Evolutionary conservation across 2,888 invertebrate species (phyloP), one percentile per base, ranked within the genome.

Genomic region (Tetragnatha montana): DNA sequence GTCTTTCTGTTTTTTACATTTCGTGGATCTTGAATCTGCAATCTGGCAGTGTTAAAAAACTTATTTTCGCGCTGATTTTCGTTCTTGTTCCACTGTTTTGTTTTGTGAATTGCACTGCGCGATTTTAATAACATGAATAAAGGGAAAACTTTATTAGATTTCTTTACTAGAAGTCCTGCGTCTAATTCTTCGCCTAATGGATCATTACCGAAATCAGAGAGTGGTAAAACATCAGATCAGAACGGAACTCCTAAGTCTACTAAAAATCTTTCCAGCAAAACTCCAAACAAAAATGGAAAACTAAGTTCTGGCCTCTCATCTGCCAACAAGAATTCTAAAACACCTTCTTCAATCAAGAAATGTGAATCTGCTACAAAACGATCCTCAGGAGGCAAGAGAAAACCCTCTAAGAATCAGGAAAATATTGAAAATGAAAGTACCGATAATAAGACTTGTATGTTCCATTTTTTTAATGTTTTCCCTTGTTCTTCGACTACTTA

Each of bases 141-240:
- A 76, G 22, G 47, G 21, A 87, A 87, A 76, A 81, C 87, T 47
- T n/a, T 87, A n/a, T 60, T 87, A 6, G 81, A 87, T 70, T 87
- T 87, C 70, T 87, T 87, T 60, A 51, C 69, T 1, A 81, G 21
- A 70, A 87, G 81, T 78, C 87, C 87, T 68, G 75, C 68, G 8
- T 22, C 68, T 68, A 83, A 60, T 60, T 84, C 84, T n/a, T 70
- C 76, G 6, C 49, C 70, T 14, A 78, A 70, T 78, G 51, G 19
- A 12, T 17, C 68, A n/a, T 12, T 70, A 17, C 0, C 51, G 14
- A 87, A 81, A 69, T 75, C 81, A 0, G 50, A 73, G 14, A 47
- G 6, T 21, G 14, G 47, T 21, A 76, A 51, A 47, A 73, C 73
- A 19, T 21, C 4, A 6, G 47, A 47, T 6, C 10, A 8, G 7